Conservation (phyloP, 2,888 invertebrate species). For the Standfussiana lucernea region DNA sequence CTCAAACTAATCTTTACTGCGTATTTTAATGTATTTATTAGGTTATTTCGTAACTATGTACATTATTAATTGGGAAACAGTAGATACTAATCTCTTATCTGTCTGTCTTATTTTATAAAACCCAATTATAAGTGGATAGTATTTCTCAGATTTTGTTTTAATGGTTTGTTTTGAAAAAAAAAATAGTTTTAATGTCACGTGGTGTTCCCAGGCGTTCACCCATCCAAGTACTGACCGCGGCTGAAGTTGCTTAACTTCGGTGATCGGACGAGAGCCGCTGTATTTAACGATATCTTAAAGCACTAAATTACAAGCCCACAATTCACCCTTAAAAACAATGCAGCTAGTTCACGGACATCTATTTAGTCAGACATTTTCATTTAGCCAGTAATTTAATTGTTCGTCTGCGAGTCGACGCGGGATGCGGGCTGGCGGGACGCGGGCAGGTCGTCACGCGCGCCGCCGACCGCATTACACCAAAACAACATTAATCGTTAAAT, state of each 20-base stretch:
- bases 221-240: slow-evolving; percentile 80
- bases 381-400: slow-evolving; percentile 63
- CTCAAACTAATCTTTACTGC: slow-evolving; percentile 10
- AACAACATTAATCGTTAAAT: slow-evolving; percentile 71
- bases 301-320: slow-evolving; percentile 3
- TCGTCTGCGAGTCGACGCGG: slow-evolving; percentile 1
- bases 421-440: slow-evolving; percentile 25
- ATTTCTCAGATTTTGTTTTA: too few species aligned
- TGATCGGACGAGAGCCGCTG: slow-evolving; percentile 89
- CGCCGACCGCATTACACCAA: slow-evolving; percentile 64
- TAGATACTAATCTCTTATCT: neutral
- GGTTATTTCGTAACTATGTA: neutral
- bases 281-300: slow-evolving; percentile 82
- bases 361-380: slow-evolving; percentile 63
- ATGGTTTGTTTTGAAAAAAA: neutral
- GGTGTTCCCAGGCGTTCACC: slow-evolving; percentile 80
- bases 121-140: neutral
- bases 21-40: neutral
- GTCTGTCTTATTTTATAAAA: neutral
- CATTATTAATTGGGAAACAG: neutral
- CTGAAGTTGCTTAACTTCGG: slow-evolving; percentile 88
- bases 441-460: slow-evolving; percentile 58
- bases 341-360: slow-evolving; percentile 44
- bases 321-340: slow-evolving; percentile 11
- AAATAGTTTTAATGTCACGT: too few species aligned